Conservation (phyloP, 1,140 invertebrate genomes). For the Arctopsyche grandis region DNA sequence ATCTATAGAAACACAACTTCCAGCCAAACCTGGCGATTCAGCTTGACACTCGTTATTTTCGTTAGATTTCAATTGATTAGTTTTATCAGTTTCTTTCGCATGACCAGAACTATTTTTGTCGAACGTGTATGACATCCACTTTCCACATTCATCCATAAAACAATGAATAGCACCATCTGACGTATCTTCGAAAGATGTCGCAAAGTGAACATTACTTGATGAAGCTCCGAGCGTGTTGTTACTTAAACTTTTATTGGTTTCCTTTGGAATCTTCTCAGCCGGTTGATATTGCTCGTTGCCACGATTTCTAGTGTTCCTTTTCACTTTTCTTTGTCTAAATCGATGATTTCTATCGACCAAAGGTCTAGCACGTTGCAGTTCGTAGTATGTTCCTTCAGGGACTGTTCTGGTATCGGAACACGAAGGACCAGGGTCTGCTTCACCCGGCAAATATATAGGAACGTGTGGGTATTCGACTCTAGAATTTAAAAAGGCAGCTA, state of each 20-base stretch:
- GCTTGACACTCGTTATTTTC: conserved; percentile 60
- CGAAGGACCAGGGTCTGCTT: conserved; percentile 55
- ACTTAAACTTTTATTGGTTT: conserved; percentile 59
- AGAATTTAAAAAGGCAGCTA: conserved; percentile 72
- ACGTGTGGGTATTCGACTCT: conserved; percentile 65
- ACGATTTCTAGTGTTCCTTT: conserved; percentile 63
- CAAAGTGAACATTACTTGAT: conserved; percentile 72
- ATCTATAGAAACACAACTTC: conserved; percentile 63
- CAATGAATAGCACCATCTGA: conserved; percentile 88
- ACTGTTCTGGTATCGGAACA: conserved; percentile 16
- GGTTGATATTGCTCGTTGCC: conserved; percentile 56
- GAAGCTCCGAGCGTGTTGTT: conserved; percentile 58
- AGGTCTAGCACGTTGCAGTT: conserved; percentile 59
- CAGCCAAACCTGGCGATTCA: conserved; percentile 61
- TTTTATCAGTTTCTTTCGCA: conserved; percentile 64
- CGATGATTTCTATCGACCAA: conserved; percentile 65
- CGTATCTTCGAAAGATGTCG: conserved; percentile 87
- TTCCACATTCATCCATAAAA: conserved; percentile 78
- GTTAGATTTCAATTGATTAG: conserved; percentile 60
- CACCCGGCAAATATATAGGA: conserved; percentile 60
- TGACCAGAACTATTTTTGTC: conserved; percentile 77
- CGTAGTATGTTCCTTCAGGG: conserved; percentile 21
- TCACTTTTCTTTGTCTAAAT: conserved; percentile 64
- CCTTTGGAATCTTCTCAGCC: conserved; percentile 31
- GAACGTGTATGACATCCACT: conserved; percentile 86